Evolutionary conservation across 2,888 invertebrate genomes (phyloP), one percentile per base, ranked within the genome.

Genomic region (Caenorhabditis sp.): DNA sequence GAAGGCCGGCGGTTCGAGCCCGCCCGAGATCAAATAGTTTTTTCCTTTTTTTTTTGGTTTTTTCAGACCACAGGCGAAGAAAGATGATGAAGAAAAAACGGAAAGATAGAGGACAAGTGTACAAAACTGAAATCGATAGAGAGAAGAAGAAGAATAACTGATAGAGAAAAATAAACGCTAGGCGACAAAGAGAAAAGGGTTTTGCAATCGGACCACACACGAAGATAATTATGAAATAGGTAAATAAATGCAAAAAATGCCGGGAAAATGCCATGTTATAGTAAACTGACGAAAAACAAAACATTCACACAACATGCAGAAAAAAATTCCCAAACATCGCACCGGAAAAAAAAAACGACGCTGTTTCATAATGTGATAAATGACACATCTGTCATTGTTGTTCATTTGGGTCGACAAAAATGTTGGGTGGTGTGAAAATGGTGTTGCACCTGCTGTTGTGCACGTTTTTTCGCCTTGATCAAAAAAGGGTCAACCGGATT

Each of bases 1-100:
- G 83, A 84, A 84, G 84, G 83, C 74, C 84, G 84, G 81, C 83
- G 81, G 84, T 84, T 84, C 83, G 83, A 83, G 73, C 79, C 83
- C 81, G 83, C 82, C 83, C 83, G 83, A 82, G 81, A 82, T 84
- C 83, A 83, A 12, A 17, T 5, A 4, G 4, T 50, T 50, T 50
- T 50, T 50, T 5, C 17, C n/a, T 5, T 21, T 51, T 19, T 23
- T 51, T 21, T 51, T 21, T 8, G 8, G n/a, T 8, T n/a, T 51
- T 19, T 23, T 23, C 21, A 51, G 51, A 51, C 21, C 51, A 51
- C 51, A n/a, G 8, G 5, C 23, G 50, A 50, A 50, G 19, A 14
- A 51, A 12, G 3, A 51, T 10, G 19, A 51, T 51, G 51, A n/a
- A 8, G 6, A 51, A 23, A 23, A 51, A 51, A 12, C 21, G 51